Evolutionary conservation across 2,797 vertebrate genomes (phyloP), one percentile per base, ranked within the genome.

Genomic region (Brachymystax lenok): DNA sequence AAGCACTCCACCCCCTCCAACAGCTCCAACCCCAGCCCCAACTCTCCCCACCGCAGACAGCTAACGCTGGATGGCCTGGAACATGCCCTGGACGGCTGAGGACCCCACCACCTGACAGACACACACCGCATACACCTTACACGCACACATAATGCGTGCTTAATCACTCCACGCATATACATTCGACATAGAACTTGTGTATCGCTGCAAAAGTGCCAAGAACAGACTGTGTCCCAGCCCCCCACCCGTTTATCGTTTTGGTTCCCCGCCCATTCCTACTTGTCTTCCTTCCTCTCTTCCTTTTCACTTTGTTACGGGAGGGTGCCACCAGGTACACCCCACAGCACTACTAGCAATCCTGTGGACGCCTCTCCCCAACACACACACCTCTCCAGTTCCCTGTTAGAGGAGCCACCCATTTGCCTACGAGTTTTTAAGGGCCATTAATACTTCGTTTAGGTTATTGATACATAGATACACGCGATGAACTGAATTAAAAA

Each of bases 1-100:
- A 98, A 98, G 89, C 96, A 97, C 91, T 99, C 97, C 4, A 98
- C 97, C 82, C 97, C 98, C 66, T 99, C 97, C 27, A 99, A 98
- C 93, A 98, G 97, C 92, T 99, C 98, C 33, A 98, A 98, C 90
- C 97, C 97, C 0, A 97, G 96, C 82, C 97, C 97, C 46, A 97
- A 96, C 89, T 97, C 97, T 2, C 97, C 97, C 24, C 97, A 98
- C 30, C 93, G 96, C 92, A 97, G 96, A 86, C 97, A 97, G 89
- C 95, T 97, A 0, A 96, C 96, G 0, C 90, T 98, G 12, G 97
- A 98, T 2, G 92, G 96, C 74, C 89, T 97, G 89, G 97, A 99
- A 83, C 95, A 94, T 78, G 93, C 94, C 0, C 83, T 88, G 85
- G 87, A 88, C 1, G 78, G 85, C 79, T 88, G 80, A 88, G 61